phyloP scores from a whole-genome alignment of 2,888 invertebrate genomes.

The Linnaemya vulpina region DNA sequence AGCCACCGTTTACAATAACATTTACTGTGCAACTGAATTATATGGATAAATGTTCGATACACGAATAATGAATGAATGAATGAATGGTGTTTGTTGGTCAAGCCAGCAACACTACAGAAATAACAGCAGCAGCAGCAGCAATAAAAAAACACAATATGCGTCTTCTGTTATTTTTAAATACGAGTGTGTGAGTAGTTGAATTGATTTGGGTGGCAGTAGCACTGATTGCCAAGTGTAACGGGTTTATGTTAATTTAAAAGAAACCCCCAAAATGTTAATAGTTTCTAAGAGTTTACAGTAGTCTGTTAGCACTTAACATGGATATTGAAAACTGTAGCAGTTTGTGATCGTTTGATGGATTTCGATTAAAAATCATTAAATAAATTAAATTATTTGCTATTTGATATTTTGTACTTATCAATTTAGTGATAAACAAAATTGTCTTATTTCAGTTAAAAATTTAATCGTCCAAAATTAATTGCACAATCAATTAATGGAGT shows the following conservation, averaged over 20 bases:
- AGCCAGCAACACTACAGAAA: slow-evolving; percentile 46
- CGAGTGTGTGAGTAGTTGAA: background rate
- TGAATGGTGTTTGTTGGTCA: slow-evolving; percentile 64
- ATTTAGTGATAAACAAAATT: background rate
- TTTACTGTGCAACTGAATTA: slow-evolving; percentile 68
- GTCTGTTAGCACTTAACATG: slow-evolving; percentile 33
- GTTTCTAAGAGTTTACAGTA: slow-evolving; percentile 24
- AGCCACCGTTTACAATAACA: slow-evolving; percentile 62
- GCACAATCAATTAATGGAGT: no score
- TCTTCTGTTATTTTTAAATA: slow-evolving; percentile 37
- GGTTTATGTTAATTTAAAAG: slow-evolving; percentile 47
- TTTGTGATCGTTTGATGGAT: background rate
- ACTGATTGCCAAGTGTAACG: slow-evolving; percentile 45
- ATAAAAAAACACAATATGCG: slow-evolving; percentile 43
- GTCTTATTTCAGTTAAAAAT: no score
- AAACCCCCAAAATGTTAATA: slow-evolving; percentile 16
- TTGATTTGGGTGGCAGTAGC: background rate
- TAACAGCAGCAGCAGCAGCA: slow-evolving; percentile 21
- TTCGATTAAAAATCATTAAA: background rate
- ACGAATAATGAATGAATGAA: slow-evolving; percentile 56
- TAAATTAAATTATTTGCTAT: background rate
- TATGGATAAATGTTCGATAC: slow-evolving; percentile 55
- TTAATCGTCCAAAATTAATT: no score
- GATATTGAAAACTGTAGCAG: background rate
- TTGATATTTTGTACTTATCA: background rate